Evolutionary conservation across 2,797 vertebrate species (phyloP), one percentile per base, ranked within the genome.

Genomic region (Acridotheres tristis): DNA sequence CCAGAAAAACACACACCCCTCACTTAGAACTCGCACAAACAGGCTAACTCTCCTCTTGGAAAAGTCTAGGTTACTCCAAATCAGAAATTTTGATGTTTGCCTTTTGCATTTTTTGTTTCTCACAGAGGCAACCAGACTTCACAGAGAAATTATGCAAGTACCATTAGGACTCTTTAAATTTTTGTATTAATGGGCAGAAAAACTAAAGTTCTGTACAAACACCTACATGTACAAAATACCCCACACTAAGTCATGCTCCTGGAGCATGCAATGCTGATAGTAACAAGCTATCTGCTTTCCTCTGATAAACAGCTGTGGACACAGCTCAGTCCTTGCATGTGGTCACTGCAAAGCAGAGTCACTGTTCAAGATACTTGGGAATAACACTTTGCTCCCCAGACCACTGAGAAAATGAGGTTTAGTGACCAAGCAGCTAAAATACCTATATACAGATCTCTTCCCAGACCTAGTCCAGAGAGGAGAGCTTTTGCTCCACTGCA

Each of bases 261-360:
- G 22, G 17, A 89, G 45, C 42, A 15, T 0, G 9, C 47, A 73
- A 13, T 8, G 22, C 55, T 40, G 93, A 96, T 16, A 95, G 80
- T 71, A 84, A 42, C 45, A 57, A 89, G 77, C 61, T 79, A 79
- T 85, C 94, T 91, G 88, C 80, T 63, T 57, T 84, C 32, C 71
- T 53, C 73, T 79, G 82, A 96, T 84, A 91, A 95, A 55, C 94
- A 96, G 82, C 90, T 91, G 72, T 54, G 73, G 75, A 68, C 88
- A 62, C 57, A 91, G 72, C 67, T 77, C 58, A 22, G 54, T 61
- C 67, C 78, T 53, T 26, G 12, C 5, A 1, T 10, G 32, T 14
- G 13, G 47, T 58, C 58, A 42, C 75, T 89, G 69, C 75, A 80
- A 42, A 88, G 75, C 57, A 83, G 21, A 2, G 19, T 34, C 47